phyloP scores from a whole-genome alignment of 53 echinoderm and acorn worm species.

The Holothuria scabra region DNA sequence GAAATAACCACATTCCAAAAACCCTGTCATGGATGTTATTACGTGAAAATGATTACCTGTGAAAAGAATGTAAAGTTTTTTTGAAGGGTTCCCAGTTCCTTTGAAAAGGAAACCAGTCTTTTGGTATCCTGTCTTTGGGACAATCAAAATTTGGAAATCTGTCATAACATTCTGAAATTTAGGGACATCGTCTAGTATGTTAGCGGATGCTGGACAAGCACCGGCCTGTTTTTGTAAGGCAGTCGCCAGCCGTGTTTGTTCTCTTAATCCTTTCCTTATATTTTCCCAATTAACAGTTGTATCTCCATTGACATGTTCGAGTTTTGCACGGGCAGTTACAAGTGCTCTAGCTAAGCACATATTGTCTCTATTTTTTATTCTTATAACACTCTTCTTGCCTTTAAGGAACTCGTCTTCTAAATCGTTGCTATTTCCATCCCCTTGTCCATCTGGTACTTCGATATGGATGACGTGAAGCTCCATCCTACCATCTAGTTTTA shows the following conservation, averaged over 20 bases:
- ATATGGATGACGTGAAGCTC: conserved; percentile 18
- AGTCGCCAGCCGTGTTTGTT: conserved; percentile 22
- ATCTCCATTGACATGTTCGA: neutral
- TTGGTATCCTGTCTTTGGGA: conserved; percentile 35
- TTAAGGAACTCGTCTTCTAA: neutral
- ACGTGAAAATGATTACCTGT: conserved; percentile 63
- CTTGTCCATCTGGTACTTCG: conserved; percentile 8
- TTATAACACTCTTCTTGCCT: neutral
- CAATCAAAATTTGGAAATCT: conserved; percentile 6
- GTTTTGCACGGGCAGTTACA: conserved; percentile 55
- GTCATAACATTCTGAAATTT: conserved; percentile 27
- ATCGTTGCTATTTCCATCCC: neutral
- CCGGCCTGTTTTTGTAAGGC: conserved; percentile 43
- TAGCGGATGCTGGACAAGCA: conserved; percentile 5
- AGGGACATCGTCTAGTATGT: conserved; percentile 59
- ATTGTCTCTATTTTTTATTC: conserved; percentile 15
- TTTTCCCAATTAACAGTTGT: neutral
- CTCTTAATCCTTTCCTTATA: neutral
- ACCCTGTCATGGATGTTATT: conserved; percentile 49
- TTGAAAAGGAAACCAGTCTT: conserved; percentile 39
- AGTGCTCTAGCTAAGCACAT: conserved; percentile 65
- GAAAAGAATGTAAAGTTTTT: conserved; percentile 37
- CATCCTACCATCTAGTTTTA: conserved; percentile 28
- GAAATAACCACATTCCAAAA: conserved; percentile 54
- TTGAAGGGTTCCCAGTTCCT: conserved; percentile 41